Base-by-base conservation (phyloP, 2,888 invertebrate genomes). In the Caenorhabditis imperialis region DNA sequence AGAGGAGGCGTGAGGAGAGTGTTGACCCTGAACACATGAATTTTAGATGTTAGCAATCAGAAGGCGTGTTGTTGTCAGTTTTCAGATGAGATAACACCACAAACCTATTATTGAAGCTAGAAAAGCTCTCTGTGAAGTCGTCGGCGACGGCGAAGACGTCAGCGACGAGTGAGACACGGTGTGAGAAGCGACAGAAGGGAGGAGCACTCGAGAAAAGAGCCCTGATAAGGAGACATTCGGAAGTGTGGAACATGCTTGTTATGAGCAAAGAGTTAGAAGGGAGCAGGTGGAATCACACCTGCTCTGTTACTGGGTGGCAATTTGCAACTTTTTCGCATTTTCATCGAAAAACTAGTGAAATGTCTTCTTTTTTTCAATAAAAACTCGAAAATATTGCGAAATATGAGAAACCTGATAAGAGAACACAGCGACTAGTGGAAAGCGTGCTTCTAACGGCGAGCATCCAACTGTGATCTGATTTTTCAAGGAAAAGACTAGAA, bases 31-130 rank as follows among this genome's bases (percentile, higher is more conserved):
- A n/a, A 72, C 38, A n/a, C 12, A n/a, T 10, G 7, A n/a, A 44
- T 16, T 1, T 20, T 5, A n/a, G 12, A 18, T 42, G 18, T 25
- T 47, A 65, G 48, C 40, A 48, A 65, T 65, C n/a, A n/a, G n/a
- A n/a, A n/a, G n/a, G n/a, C n/a, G n/a, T n/a, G n/a, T n/a, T n/a
- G n/a, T n/a, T n/a, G n/a, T n/a, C n/a, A n/a, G n/a, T n/a, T n/a
- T 48, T 14, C 35, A n/a, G 55, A 65, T 63, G 20, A 42, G 12
- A 20, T 1, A 44, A 1, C 8, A 23, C 3, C 44, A 71, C 71
- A 27, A 71, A 71, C 71, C 71, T 62, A 71, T 71, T 71, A 62
- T 71, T 62, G 71, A 61, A 62, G 62, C 55, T 71, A 62, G 55
- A 62, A 71, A 71, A 22, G 48, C 51, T 60, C 33, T 54, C 35